Conservation (phyloP, 2,888 invertebrate genomes). For the Alcis repandata region DNA sequence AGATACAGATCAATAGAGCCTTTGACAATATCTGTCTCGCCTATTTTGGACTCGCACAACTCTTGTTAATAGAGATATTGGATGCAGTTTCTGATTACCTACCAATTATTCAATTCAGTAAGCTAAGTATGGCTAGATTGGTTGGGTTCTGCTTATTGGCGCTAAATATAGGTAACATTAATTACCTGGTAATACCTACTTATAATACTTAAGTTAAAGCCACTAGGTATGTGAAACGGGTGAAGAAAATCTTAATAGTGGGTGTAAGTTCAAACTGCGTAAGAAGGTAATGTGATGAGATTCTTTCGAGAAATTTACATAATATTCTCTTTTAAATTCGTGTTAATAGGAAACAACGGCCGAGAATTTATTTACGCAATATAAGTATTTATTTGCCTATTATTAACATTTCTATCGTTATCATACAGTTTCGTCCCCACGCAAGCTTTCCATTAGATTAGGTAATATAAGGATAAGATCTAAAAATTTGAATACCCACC, state of each 20-base stretch:
- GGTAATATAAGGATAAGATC: slow-evolving; percentile 11
- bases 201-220: not conserved
- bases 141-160: not conserved
- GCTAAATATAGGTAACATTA: not conserved
- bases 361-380: slow-evolving; percentile 40
- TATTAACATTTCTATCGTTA: slow-evolving; percentile 28
- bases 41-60: slow-evolving; percentile 5
- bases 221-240: not conserved
- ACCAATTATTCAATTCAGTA: not conserved
- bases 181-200: too few species aligned
- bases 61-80: slow-evolving; percentile 13
- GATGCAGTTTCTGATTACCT: slow-evolving; percentile 5
- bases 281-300: slow-evolving; percentile 13
- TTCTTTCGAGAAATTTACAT: slow-evolving; percentile 46
- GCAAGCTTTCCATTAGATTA: slow-evolving; percentile 24
- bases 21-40: slow-evolving; percentile 8
- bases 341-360: slow-evolving; percentile 39
- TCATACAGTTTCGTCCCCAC: slow-evolving; percentile 21
- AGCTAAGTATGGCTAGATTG: slow-evolving; percentile 1
- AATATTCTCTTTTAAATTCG: slow-evolving; percentile 47
- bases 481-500: not conserved
- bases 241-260: slow-evolving; percentile 5
- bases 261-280: slow-evolving; percentile 6
- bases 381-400: slow-evolving; percentile 15
- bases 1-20: slow-evolving; percentile 12